Conservation (phyloP, 1,140 invertebrate species). For the Hirudo medicinalis region DNA sequence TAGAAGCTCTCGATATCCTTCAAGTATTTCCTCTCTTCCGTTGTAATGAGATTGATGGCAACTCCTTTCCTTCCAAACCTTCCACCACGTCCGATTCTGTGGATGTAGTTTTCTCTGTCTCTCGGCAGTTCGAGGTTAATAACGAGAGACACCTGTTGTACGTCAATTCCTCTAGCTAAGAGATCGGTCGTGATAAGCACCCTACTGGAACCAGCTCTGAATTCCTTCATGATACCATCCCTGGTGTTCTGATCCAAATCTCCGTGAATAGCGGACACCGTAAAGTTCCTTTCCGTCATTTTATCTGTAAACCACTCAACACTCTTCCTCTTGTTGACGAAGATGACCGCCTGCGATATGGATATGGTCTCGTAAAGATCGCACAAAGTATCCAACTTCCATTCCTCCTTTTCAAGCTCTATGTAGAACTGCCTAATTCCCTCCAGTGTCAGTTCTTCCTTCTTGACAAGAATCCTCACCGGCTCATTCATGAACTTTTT, state of each 20-base stretch:
- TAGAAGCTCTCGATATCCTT: no score
- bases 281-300: conserved; percentile 86
- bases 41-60: no score
- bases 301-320: conserved; percentile 90
- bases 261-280: conserved; percentile 97
- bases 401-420: conserved; percentile 49
- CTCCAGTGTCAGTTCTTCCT: conserved; percentile 72
- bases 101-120: no score
- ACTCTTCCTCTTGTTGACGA: conserved; percentile 98
- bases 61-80: no score
- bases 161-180: no score
- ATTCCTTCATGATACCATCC: conserved; percentile 95
- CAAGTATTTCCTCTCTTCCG: no score
- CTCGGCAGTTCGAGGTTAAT: conserved; percentile 98
- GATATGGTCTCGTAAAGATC: conserved; percentile 95
- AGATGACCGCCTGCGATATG: conserved; percentile 98
- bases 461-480: conserved; percentile 26
- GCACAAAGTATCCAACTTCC: conserved; percentile 81
- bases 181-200: conserved; percentile 94
- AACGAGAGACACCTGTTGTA: conserved; percentile 93
- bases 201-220: conserved; percentile 88
- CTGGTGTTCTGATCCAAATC: conserved; percentile 98
- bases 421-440: conserved; percentile 94
- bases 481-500: conserved; percentile 25
- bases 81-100: no score